Base-by-base conservation (phyloP, 2,888 invertebrate genomes). In the Pachliopta kotzebuea region DNA sequence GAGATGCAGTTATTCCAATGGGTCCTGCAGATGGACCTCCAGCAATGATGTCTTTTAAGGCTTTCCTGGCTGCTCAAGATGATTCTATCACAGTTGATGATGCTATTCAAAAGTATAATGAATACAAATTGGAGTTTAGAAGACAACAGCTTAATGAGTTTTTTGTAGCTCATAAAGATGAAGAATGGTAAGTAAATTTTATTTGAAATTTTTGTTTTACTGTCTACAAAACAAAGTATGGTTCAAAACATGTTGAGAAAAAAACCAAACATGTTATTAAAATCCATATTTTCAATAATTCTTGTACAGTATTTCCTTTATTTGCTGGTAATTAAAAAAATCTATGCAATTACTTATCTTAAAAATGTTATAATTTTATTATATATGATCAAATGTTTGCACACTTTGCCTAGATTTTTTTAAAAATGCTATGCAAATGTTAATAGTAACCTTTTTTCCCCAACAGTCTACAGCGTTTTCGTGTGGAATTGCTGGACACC, bases 161-260 rank as follows among this genome's bases (percentile, higher is more conserved):
- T 92, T 99, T 99, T 92, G 96, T 99, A 76, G 96, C 97, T 56
- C 99, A 99, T 92, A 99, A 99, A 91, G 99, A 99, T 80, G 99
- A 99, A 89, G 99, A 99, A 95, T 99, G 99, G 99, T 99, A 94
- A 93, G 96, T 89, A 60, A n/a, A 59, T 60, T 62, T 20, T 26
- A 61, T 67, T 65, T 53, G 63, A 65, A 55, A 29, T 64, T 42
- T 4, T n/a, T 18, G 11, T 21, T 37, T 49, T 64, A 26, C 42
- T 9, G 21, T 11, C 14, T 8, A 29, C 50, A 50, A 56, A 52
- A 56, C 52, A 60, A 56, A 57, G 21, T 56, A 31, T 29, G 50
- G 26, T 49, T 11, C 21, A 3, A 1, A 56, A 53, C 26, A 56
- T 56, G 7, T 56, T 37, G 50, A 20, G 45, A 14, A 53, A 53